Evolutionary conservation across 2,888 invertebrate genomes (phyloP), one percentile per base, ranked within the genome.

Genomic region (Lacanobia oleracea): DNA sequence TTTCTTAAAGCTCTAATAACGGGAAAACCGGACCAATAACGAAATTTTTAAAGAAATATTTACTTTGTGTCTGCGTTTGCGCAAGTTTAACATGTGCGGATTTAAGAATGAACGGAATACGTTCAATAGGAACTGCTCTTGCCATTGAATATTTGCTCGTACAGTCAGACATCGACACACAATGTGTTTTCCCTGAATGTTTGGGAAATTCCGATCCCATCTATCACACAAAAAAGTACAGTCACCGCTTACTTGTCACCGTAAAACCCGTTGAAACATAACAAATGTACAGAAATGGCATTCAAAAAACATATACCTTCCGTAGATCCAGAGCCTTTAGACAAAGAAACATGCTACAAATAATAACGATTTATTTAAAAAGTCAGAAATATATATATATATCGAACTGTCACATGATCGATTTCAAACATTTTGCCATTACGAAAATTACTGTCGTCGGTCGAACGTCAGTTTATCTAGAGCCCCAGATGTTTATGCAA

Each of bases 11-110:
- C 21, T 27, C 16, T 23, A 37, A 23, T 60, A 67, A 51, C 23
- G 53, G 57, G 45, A 64, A 76, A 67, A 60, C 63, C 67, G 1
- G 3, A 54, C 6, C 50, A 70, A 33, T 27, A 54, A 27, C 50
- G 61, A 54, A 56, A 2, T 48, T 78, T 68, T 63, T 23, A 6
- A 43, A 60, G 5, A 66, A 67, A 63, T 82, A 57, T 77, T 78
- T 18, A 21, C 57, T 48, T 59, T 50, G 33, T 48, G 9, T 50
- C 37, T 45, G 48, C 61, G 37, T 66, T 78, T 62, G 53, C 57
- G 61, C 21, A 65, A 62, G 61, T 40, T 54, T 48, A 1, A 40
- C 14, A 59, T 6, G 0, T 37, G 37, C 53, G 9, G 27, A 50
- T 61, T 53, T 50, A 64, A 37, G n/a, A 45, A 27, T 45, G 8